Evolutionary conservation across 2,888 invertebrate genomes (phyloP).

Genomic region (Hemithea aestivaria): DNA sequence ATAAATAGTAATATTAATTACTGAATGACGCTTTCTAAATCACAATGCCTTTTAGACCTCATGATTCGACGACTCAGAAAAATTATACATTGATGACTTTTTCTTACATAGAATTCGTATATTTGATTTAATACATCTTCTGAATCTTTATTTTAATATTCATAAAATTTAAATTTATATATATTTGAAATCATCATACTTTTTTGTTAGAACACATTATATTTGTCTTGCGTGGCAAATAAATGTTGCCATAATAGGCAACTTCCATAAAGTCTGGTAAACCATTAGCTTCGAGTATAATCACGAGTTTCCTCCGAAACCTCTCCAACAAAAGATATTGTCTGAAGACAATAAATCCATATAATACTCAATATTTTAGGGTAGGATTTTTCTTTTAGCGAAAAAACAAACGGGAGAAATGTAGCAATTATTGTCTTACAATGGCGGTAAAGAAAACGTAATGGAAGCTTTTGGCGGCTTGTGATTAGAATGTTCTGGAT

Average conservation of each 20-base stretch:
- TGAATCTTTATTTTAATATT: too few relatives aligned
- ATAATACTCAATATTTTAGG: slow-evolving; percentile 36
- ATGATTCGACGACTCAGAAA: too few relatives aligned
- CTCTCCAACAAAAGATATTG: slow-evolving; percentile 24
- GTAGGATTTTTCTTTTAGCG: slow-evolving; percentile 6
- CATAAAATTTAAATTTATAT: too few relatives aligned
- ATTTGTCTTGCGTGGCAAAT: background rate
- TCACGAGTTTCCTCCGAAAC: slow-evolving; percentile 21
- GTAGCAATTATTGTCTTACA: slow-evolving; percentile 1
- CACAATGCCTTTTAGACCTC: too few relatives aligned
- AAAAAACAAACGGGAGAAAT: slow-evolving; percentile 6
- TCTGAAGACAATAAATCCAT: slow-evolving; percentile 33
- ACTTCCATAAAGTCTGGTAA: slow-evolving; percentile 3
- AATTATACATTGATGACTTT: too few relatives aligned
- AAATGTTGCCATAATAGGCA: slow-evolving; percentile 1
- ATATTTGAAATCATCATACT: too few relatives aligned
- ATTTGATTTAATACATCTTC: too few relatives aligned
- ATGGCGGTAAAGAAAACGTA: background rate
- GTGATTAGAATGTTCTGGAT: too few relatives aligned
- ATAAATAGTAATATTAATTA: too few relatives aligned
- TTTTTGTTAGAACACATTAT: background rate
- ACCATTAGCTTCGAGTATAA: slow-evolving; percentile 17
- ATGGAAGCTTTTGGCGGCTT: too few relatives aligned
- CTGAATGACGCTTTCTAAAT: too few relatives aligned
- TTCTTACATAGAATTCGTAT: too few relatives aligned